Base-by-base conservation (phyloP, 2,888 invertebrate species). In the Agrilus mali region DNA sequence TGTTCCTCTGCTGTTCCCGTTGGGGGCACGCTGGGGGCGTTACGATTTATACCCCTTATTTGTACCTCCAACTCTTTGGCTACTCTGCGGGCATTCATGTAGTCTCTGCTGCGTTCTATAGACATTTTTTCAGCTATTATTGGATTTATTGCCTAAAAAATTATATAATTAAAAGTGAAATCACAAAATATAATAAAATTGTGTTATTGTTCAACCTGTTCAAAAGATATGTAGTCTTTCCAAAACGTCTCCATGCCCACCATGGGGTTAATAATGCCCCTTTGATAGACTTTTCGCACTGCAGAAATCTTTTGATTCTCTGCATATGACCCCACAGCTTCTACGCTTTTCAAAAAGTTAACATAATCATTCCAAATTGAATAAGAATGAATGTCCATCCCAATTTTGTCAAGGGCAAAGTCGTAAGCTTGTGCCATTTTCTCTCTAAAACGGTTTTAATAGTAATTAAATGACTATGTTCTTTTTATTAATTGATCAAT, bases 371-470 rank as follows among this genome's bases (percentile, higher is more conserved):
- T 87, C 94, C 97, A 99, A 47, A 99, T 89, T 7, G 87, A 83
- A 64, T 89, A 94, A 0, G 96, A 92, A 69, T 94, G 90, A 54
- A 96, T 86, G 61, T 99, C 98, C 81, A 98, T 84, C 0, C 98
- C 98, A 52, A 99, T 96, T 69, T 97, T 96, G 50, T 98, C 98
- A 50, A 99, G 69, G 0, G 98, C 97, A 68, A 98, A 98, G 68
- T 99, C 97, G 65, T 97, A 99, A 0, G 98, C 97, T 65, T 98
- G 95, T 0, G 97, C 97, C 88, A 99, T 90, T 72, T 96, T 97
- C 66, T 98, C 98, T 62, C 97, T 95, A 64, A 62, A 64, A 63
- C 51, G 36, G 36, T 20, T 20, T 6, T 20, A 4, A 17, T 2
- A 2, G 7, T 35, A 13, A 17, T 16, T 8, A 15, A 17, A 3